Base-by-base conservation (phyloP, 2,888 invertebrate genomes). In the Scaptomyza caliginosa region DNA sequence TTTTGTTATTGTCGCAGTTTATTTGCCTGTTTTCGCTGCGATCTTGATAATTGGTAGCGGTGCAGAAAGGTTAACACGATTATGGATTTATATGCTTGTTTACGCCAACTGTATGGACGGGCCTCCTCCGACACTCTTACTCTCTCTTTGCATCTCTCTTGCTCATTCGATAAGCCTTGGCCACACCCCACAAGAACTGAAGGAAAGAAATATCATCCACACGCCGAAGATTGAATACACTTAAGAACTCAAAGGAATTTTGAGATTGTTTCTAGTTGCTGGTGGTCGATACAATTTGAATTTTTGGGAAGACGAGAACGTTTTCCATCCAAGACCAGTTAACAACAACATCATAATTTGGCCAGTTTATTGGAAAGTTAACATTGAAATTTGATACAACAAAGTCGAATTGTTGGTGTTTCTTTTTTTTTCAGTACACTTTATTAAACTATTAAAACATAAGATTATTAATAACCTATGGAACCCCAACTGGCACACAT, bases 401-500 rank as follows among this genome's bases (percentile, higher is more conserved):
- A 59, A 59, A 8, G 64, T 63, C n/a, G n/a, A 68, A 65, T 74
- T 30, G 1, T n/a, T 21, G 11, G 17, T 50, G 40, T 34, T 65
- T 40, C 38, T 65, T 40, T 43, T 38, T 63, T 90, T 96, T 95
- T 34, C 2, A 43, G 74, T 59, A 49, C 49, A 67, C 64, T 73
- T 96, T 94, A 45, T 72, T 68, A 63, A 63, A 63, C 77, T 80
- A 46, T 13, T 21, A 32, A 34, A 21, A 32, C 4, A 46, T 46
- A 52, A 75, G 84, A 80, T 80, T 83, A 82, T 36, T 36, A 57
- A 58, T 69, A 81, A 78, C 70, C 80, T 73, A 76, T 78, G 75
- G 69, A 81, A 70, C 56, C 64, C 49, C 49, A 60, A 49, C 16
- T 48, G 16, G 36, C 50, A 28, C 62, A 46, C 39, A 74, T 91